Conservation (phyloP, 2,888 invertebrate genomes). For the Gasteruption jaculator region DNA sequence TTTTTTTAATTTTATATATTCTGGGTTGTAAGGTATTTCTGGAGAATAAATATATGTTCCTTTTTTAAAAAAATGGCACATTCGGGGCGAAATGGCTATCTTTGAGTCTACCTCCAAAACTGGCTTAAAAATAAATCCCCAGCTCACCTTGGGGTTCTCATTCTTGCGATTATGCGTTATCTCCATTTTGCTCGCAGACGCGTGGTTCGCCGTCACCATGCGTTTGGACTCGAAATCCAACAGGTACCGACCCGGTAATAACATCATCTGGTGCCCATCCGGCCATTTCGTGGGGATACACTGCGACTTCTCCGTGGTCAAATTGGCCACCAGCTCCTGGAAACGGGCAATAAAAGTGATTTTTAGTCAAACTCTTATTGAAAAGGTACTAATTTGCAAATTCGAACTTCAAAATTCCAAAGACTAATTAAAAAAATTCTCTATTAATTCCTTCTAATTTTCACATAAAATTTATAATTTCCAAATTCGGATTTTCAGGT, state of each 20-base stretch:
- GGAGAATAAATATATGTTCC: too few relatives aligned
- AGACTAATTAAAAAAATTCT: constrained; percentile 1
- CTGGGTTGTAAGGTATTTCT: too few relatives aligned
- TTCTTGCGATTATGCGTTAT: constrained; percentile 69
- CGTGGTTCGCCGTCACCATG: constrained; percentile 49
- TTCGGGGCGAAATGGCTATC: too few relatives aligned
- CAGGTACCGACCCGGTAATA: constrained; percentile 62
- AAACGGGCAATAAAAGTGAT: constrained; percentile 11
- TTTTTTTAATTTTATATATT: too few relatives aligned
- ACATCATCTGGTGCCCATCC: constrained; percentile 46
- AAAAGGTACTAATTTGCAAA: background rate
- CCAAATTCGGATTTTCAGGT: too few relatives aligned
- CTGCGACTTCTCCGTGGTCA: constrained; percentile 65
- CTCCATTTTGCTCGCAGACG: constrained; percentile 71
- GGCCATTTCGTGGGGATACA: constrained; percentile 70
- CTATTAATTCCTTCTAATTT: background rate
- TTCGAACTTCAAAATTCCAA: background rate
- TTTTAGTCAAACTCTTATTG: background rate
- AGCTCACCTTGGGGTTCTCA: constrained; percentile 73
- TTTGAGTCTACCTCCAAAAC: too few relatives aligned
- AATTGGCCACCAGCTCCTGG: constrained; percentile 59
- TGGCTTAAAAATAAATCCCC: too few relatives aligned
- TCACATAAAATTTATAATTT: too few relatives aligned
- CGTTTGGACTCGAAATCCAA: constrained; percentile 68
- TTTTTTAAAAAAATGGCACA: too few relatives aligned